These are phyloP conservation scores for Rousettus madagascariensis DNA, from an alignment of 2,797 vertebrate species.

Conservation along the genomic window DNA sequence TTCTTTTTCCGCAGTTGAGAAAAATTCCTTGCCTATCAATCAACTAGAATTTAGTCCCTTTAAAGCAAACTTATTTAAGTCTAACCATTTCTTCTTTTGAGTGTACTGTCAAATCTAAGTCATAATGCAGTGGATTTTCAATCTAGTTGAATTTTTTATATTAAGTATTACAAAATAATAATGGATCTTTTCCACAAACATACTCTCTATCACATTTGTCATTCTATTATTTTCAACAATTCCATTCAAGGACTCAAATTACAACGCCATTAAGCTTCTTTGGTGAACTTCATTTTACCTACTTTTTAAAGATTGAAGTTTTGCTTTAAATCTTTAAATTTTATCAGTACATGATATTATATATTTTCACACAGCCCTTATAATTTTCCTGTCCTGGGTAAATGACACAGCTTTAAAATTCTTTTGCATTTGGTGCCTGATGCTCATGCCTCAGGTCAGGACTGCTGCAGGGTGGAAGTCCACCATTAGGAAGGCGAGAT, in stretches of 20 bases:
- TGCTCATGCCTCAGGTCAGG: not conserved
- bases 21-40: not conserved
- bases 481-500: not conserved
- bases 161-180: not conserved
- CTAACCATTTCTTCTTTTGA: not conserved
- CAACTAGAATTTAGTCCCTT: not conserved
- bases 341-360: not conserved
- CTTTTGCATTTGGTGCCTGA: not conserved
- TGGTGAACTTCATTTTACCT: not conserved
- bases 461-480: not conserved
- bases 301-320: not conserved
- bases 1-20: not conserved
- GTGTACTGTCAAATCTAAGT: not conserved
- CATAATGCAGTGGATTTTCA: not conserved
- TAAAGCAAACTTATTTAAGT: not conserved
- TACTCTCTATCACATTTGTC: not conserved
- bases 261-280: not conserved
- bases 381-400: not conserved
- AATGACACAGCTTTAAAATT: not conserved
- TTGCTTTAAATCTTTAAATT: not conserved
- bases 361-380: not conserved
- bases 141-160: not conserved
- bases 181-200: not conserved
- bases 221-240: not conserved
- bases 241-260: not conserved